phyloP scores from a whole-genome alignment of 2,888 invertebrate species.

The Nebria brevicollis region DNA sequence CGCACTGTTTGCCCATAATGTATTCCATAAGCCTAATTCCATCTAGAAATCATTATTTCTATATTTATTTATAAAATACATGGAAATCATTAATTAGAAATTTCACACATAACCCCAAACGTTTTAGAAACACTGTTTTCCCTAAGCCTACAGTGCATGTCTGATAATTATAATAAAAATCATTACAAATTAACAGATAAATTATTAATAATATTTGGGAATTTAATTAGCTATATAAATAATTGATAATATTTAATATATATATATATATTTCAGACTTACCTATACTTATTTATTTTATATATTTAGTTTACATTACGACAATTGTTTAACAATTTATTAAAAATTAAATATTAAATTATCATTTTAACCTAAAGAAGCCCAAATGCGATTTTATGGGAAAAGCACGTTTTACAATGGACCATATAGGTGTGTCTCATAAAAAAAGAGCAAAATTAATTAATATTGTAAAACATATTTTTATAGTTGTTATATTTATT shows the following conservation, averaged over 20 bases:
- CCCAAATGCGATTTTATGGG: conserved; percentile 40
- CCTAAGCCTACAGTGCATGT: background rate
- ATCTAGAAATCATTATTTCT: conserved; percentile 42
- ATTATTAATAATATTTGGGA: background rate
- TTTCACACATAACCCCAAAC: background rate
- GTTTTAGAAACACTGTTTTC: background rate
- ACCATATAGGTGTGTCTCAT: conserved; percentile 13
- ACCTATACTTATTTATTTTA: conserved; percentile 22
- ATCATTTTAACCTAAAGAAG: conserved; percentile 41
- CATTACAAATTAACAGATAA: background rate
- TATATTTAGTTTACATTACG: conserved; percentile 27
- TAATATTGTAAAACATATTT: too few relatives aligned
- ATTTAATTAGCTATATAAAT: background rate
- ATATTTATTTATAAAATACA: background rate
- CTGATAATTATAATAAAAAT: background rate
- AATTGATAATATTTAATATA: conserved; percentile 11
- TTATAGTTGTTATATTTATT: too few relatives aligned
- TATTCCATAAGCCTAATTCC: conserved; percentile 51
- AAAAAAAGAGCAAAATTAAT: conserved; percentile 4
- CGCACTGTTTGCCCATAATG: conserved; percentile 50
- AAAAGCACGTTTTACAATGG: conserved; percentile 30
- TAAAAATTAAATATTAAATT: conserved; percentile 30
- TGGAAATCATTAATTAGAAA: background rate
- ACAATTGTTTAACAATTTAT: conserved; percentile 28
- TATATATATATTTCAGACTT: background rate